Evolutionary conservation across 2,888 invertebrate genomes (phyloP).

Genomic region (Autographa pulchrina): DNA sequence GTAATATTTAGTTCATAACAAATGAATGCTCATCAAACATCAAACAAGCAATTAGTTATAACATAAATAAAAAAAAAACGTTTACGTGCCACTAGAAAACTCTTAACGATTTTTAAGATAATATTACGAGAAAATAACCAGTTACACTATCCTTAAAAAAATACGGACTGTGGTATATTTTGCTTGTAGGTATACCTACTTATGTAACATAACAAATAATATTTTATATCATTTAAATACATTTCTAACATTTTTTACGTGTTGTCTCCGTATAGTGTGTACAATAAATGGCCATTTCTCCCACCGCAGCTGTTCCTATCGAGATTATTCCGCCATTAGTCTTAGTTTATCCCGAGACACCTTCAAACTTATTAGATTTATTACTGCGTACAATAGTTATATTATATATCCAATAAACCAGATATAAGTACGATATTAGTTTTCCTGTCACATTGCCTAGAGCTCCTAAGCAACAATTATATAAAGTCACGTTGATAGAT

Average conservation of each 20-base stretch:
- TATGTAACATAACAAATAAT: no score
- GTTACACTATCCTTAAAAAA: no score
- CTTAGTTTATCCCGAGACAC: slow-evolving; percentile 54
- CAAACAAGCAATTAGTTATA: no score
- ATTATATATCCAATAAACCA: not conserved
- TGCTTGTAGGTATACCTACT: no score
- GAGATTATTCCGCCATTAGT: slow-evolving; percentile 57
- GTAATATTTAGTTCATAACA: no score
- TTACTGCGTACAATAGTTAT: slow-evolving; percentile 28
- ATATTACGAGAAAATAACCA: no score
- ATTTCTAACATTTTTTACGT: not conserved
- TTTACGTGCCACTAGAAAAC: no score
- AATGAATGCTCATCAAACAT: no score
- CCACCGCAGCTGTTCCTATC: slow-evolving; percentile 39
- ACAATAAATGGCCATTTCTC: slow-evolving; percentile 41
- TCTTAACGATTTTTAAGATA: no score
- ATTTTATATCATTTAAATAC: not conserved
- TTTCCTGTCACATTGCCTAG: slow-evolving; percentile 16
- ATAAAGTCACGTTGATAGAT: not conserved
- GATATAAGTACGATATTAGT: slow-evolving; percentile 21
- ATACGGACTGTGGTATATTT: no score
- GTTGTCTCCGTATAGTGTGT: not conserved
- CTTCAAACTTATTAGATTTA: slow-evolving; percentile 60
- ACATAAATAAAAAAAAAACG: no score
- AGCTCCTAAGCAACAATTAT: not conserved